A percentile compares a stretch with the other conserved stretches of the same genome.
Evolutionary conservation across 2,113 vertebrate species (phyloP).

Genomic region (Gambusia holbrooki): DNA sequence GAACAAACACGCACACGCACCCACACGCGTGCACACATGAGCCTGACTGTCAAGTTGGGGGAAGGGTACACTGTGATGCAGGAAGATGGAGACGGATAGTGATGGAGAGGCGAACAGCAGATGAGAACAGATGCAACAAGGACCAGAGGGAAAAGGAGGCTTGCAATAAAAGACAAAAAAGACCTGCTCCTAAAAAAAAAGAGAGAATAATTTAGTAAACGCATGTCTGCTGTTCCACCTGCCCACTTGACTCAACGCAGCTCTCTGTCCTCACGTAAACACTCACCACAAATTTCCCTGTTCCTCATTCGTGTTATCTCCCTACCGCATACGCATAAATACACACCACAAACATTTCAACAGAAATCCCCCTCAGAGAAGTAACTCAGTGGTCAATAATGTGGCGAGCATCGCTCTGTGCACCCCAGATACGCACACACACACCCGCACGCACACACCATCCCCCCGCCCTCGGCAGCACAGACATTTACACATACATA

Average conservation of each 20-base stretch:
- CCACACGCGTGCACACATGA: conserved; percentile 24
- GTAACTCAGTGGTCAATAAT: conserved; percentile 66
- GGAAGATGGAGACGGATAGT: conserved; percentile 64
- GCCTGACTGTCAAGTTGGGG: conserved; percentile 65
- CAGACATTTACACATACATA: conserved; percentile 13
- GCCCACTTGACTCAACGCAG: conserved; percentile 70
- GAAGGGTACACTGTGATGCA: conserved; percentile 62
- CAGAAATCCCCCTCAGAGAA: conserved; percentile 53
- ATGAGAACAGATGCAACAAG: conserved; percentile 35
- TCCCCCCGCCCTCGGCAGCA: conserved; percentile 2
- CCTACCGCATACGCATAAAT: conserved; percentile 29
- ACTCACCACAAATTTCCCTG: conserved; percentile 19
- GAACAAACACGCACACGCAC: conserved; percentile 37
- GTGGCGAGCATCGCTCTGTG: conserved; percentile 31
- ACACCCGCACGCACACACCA: conserved; percentile 3
- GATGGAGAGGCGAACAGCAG: conserved; percentile 58
- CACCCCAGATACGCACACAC: conserved; percentile 4
- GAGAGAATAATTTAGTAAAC: not conserved
- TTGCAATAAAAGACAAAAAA: not conserved
- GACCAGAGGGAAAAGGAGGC: conserved; percentile 14
- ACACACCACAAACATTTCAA: conserved; percentile 32
- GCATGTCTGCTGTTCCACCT: conserved; percentile 34
- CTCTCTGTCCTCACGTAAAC: conserved; percentile 19
- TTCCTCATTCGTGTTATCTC: conserved; percentile 37
- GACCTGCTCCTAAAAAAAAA: not conserved